Base-by-base conservation (phyloP, 2,797 vertebrate genomes). In the Caiman crocodilus region DNA sequence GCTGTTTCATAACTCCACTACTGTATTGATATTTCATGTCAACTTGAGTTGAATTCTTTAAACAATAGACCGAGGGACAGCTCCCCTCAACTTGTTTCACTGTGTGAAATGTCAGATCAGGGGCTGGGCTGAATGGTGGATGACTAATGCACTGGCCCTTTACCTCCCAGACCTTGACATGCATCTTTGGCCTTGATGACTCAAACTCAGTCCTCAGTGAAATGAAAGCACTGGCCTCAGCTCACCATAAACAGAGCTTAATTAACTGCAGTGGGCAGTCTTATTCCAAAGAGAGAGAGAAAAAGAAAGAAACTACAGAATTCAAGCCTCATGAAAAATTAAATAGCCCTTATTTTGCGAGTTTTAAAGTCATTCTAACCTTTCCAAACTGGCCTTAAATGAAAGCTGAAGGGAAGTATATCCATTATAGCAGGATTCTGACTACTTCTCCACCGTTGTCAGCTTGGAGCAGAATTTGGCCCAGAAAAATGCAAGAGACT, bases 171-270 rank as follows among this genome's bases (percentile, higher is more conserved):
- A 97, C 93, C 95, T 96, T 95, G 94, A 96, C 96, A 92, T 96
- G 94, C 69, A 76, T 96, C 96, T 98, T 94, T 97, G 96, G 96
- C 97, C 96, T 71, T 25, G 2, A 91, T 98, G 98, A 98, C 92
- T 98, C 97, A 97, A 96, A 95, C 85, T 97, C 94, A 80, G 77
- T 89, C 77, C 82, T 64, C 67, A 63, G 75, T 80, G 87, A 88
- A 97, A 56, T 63, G 63, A 82, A 94, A 84, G 90, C 92, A 76
- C 78, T 95, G 96, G 95, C 85, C 82, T 75, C 90, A 95, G 86
- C 93, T 95, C 85, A 4, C 59, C 73, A 6, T 81, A 69, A 88
- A 90, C 23, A 90, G 87, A 92, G 79, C 81, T 84, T 76, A 91
- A 84, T 85, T 95, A 95, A 58, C 93, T 60, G 77, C 87, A 86